Evolutionary conservation across 1,140 invertebrate species (phyloP).

Genomic region (Sitophilus oryzae): DNA sequence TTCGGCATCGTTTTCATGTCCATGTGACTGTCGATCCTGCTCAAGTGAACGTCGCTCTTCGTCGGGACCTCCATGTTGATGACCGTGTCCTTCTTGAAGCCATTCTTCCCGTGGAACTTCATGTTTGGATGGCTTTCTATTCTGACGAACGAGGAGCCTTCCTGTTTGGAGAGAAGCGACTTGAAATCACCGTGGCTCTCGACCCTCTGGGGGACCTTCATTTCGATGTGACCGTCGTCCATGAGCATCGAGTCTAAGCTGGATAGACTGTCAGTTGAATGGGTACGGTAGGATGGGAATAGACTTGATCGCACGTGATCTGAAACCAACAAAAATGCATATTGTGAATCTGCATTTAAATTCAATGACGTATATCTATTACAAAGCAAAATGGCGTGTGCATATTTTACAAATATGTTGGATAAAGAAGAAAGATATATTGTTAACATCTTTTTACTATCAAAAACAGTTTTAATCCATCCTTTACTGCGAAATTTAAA

Average conservation of each 20-base stretch:
- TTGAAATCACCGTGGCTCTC: conserved; percentile 18
- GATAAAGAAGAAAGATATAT: no score
- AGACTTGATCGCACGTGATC: conserved; percentile 33
- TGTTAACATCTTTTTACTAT: no score
- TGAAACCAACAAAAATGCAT: conserved; percentile 19
- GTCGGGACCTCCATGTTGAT: conserved; percentile 5
- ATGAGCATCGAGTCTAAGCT: conserved; percentile 40
- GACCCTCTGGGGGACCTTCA: conserved; percentile 32
- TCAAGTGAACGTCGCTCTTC: conserved; percentile 16
- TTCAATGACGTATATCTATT: no score
- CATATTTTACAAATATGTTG: no score
- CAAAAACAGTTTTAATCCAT: no score
- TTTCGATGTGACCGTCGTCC: conserved; percentile 38
- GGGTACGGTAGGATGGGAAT: conserved; percentile 34
- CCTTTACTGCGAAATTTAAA: no score
- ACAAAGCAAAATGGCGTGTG: no score
- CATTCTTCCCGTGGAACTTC: conserved; percentile 19
- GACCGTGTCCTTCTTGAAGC: conserved; percentile 12
- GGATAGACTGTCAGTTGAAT: conserved; percentile 39
- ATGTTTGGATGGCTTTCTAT: conserved; percentile 21
- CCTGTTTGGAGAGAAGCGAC: neutral
- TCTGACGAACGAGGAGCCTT: conserved; percentile 1
- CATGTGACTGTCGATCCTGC: conserved; percentile 19
- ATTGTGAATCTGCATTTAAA: conserved; percentile 18
- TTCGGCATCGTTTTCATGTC: conserved; percentile 23